phyloP scores from a whole-genome alignment of 2,113 vertebrate species.

The Nymphicus hollandicus region DNA sequence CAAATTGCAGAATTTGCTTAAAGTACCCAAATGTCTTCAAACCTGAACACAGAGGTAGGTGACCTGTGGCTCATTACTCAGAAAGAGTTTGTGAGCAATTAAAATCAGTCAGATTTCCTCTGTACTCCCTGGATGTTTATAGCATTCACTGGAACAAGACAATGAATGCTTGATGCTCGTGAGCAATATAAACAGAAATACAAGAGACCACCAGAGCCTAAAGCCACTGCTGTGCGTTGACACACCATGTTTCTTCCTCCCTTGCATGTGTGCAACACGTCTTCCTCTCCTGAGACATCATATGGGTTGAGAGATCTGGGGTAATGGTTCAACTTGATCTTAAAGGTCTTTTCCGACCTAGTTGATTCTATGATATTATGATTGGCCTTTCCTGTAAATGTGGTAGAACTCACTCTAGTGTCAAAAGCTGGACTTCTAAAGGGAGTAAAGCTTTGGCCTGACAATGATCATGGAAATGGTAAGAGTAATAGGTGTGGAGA shows the following conservation, averaged over 20 bases:
- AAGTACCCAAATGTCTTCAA: neutral
- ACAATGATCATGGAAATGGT: neutral
- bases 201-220: neutral
- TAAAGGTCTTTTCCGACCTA: neutral
- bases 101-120: neutral
- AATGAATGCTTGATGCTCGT: neutral
- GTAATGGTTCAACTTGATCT: neutral
- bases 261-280: neutral
- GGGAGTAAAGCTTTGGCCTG: neutral
- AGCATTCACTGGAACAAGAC: neutral
- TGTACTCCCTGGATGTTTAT: neutral
- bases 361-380: neutral
- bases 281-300: neutral
- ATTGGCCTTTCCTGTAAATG: neutral
- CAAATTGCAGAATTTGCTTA: neutral
- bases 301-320: neutral
- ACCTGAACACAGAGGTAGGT: neutral
- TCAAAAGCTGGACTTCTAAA: neutral
- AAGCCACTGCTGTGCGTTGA: neutral
- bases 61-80: neutral
- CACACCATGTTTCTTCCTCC: neutral
- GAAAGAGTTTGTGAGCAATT: neutral
- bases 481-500: neutral
- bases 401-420: neutral
- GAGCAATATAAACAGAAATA: neutral